A percentile compares a stretch with the other conserved stretches of the same genome.
These are phyloP conservation scores for Kryptolebias ocellatus DNA, from an alignment of 2,797 vertebrate species.

Conservation along the genomic window DNA sequence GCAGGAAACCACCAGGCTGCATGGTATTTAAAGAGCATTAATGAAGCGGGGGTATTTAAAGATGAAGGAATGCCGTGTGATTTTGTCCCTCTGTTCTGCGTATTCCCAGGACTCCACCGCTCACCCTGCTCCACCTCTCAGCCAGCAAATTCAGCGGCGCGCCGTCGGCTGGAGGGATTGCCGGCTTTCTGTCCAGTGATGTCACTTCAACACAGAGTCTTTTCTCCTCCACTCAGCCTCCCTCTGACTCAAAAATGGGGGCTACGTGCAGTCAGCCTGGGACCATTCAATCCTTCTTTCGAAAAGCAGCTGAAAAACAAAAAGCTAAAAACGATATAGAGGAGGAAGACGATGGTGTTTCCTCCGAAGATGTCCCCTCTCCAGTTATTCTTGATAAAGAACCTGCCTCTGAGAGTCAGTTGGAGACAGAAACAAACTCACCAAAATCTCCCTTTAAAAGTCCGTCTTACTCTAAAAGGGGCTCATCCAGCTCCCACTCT, in stretches of 20 bases:
- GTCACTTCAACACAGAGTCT: conserved; percentile 64
- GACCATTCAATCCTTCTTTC: conserved; percentile 88
- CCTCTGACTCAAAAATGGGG: conserved; percentile 46
- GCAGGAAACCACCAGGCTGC: conserved; percentile 88
- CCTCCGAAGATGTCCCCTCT: background rate
- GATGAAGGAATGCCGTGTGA: conserved; percentile 12
- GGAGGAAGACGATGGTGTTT: conserved; percentile 1
- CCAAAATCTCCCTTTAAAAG: background rate
- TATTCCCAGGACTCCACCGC: conserved; percentile 87
- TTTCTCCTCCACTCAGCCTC: conserved; percentile 17
- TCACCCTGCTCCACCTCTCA: conserved; percentile 87
- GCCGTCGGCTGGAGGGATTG: conserved; percentile 82
- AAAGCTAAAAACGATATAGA: conserved; percentile 34
- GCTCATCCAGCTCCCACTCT: conserved; percentile 1
- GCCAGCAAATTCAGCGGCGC: conserved; percentile 89
- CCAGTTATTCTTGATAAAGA: conserved; percentile 7
- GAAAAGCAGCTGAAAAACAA: conserved; percentile 84
- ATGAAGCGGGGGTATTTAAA: background rate
- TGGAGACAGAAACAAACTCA: background rate
- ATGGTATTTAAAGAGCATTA: conserved; percentile 80
- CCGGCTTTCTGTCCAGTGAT: conserved; percentile 85
- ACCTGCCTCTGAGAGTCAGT: conserved; percentile 10
- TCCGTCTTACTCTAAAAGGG: conserved; percentile 20
- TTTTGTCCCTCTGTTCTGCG: background rate
- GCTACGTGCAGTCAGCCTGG: conserved; percentile 74